Conservation (phyloP, 2,888 invertebrate genomes). For the Adelognathus sp. region DNA sequence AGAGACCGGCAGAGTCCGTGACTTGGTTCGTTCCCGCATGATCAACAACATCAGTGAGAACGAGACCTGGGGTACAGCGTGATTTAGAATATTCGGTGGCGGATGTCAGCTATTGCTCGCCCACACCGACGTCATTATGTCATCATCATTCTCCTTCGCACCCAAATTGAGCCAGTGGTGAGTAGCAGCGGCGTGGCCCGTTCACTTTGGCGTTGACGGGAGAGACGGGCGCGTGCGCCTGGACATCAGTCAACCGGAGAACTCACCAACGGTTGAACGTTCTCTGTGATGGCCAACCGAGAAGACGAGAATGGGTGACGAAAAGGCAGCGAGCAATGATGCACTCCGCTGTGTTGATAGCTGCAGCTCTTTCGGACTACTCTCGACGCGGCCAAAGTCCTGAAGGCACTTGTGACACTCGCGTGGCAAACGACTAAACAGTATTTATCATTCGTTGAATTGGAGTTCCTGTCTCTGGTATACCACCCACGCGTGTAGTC, state of each 20-base stretch:
- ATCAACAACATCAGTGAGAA: conserved; percentile 57
- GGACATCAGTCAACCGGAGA: conserved; percentile 76
- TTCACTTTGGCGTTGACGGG: conserved; percentile 73
- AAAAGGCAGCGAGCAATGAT: conserved; percentile 47
- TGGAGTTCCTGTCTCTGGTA: conserved; percentile 77
- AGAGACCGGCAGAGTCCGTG: conserved; percentile 18
- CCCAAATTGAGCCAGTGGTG: conserved; percentile 60
- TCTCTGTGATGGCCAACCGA: conserved; percentile 8
- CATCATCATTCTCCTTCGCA: conserved; percentile 81
- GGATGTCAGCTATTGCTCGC: conserved; percentile 81
- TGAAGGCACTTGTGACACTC: conserved; percentile 24
- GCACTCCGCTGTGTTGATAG: conserved; percentile 28
- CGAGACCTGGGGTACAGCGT: conserved; percentile 66
- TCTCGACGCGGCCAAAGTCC: conserved; percentile 11
- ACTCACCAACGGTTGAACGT: conserved; percentile 63
- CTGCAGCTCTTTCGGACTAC: conserved; percentile 8
- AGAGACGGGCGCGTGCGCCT: conserved; percentile 77
- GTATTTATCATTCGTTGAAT: conserved; percentile 77
- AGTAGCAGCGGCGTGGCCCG: not conserved
- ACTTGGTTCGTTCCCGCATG: not conserved
- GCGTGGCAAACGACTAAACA: conserved; percentile 72
- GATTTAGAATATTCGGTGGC: conserved; percentile 81
- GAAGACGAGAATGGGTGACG: conserved; percentile 26
- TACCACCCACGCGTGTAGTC: conserved; percentile 71
- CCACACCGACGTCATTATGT: conserved; percentile 81